Base-by-base conservation (phyloP, 2,888 invertebrate genomes). In the Ypsolopha sequella region DNA sequence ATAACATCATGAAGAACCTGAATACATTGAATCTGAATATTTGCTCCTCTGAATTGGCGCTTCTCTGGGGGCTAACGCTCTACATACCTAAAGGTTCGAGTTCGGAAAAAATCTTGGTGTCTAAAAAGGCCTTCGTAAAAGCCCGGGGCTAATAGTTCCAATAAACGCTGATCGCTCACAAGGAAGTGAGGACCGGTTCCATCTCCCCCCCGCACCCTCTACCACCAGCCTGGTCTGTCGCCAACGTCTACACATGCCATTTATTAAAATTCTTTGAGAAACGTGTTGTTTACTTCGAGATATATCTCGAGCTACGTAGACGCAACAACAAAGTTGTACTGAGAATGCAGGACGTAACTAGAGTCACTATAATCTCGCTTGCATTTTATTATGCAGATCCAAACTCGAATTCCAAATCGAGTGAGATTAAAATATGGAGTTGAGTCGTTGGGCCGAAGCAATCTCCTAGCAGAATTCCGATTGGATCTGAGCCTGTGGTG, bases 171-270 rank as follows among this genome's bases (percentile, higher is more conserved):
- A 75, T 73, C 68, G 66, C 62, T 70, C 57, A 55, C 70, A 66
- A 80, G 79, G 78, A 80, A 80, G 74, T 73, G 54, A 52, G 60
- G 60, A 80, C 80, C 80, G 78, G 80, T 80, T 76, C 58, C 59
- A 60, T 60, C 63, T 61, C 61, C 56, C 61, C n/a, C 68, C 62
- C 69, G 65, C 60, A 24, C 54, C 63, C 45, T 10, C 34, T 10
- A 10, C 33, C 39, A 24, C 35, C 13, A 10, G 24, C 49, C 14
- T 24, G 39, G 39, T 33, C 49, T 71, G 76, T 74, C 75, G 73
- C 72, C 73, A 62, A 62, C 60, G 60, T 67, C 64, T 69, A 70
- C 65, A 70, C 70, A 70, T 70, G 68, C 70, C 69, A 75, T 78
- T 79, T 77, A 77, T 75, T 77, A 74, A 76, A 74, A 76, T 76